Evolutionary conservation across 2,797 vertebrate genomes (phyloP).

Genomic region (Etheostoma nigrum): DNA sequence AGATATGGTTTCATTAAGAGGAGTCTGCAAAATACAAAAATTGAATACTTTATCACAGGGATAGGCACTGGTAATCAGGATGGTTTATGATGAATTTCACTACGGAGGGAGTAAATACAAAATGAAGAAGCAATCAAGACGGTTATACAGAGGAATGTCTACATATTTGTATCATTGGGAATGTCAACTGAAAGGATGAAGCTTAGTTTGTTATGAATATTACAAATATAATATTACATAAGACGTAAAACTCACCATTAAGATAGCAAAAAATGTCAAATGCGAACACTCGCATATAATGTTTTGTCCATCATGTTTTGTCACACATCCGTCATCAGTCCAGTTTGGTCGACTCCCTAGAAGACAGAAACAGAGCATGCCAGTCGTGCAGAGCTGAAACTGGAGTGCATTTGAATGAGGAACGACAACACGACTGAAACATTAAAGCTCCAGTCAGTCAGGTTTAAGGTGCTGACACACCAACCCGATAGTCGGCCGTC

Average conservation of each 20-base stretch:
- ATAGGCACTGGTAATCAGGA: background rate
- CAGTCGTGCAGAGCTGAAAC: background rate
- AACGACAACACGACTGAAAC: background rate
- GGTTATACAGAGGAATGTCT: background rate
- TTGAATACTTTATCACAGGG: background rate
- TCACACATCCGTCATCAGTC: conserved; percentile 73
- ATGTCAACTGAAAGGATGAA: background rate
- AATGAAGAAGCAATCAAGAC: background rate
- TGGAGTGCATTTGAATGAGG: background rate
- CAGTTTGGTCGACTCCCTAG: conserved; percentile 72
- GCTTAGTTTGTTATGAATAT: background rate
- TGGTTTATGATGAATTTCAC: background rate
- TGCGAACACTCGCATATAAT: conserved; percentile 76
- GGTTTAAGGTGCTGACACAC: too few relatives aligned
- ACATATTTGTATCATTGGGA: background rate
- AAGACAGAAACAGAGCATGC: background rate
- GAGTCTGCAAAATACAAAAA: conserved; percentile 50
- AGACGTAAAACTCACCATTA: conserved; percentile 68
- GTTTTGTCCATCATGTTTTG: fast-evolving
- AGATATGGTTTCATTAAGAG: conserved; percentile 49
- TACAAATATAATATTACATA: background rate
- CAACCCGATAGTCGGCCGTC: too few relatives aligned
- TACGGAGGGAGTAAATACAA: background rate
- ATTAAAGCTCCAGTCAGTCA: background rate
- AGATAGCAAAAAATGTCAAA: conserved; percentile 83